A percentile compares a stretch with the other conserved stretches of the same genome.
These are phyloP conservation scores for Anthoscopus minutus DNA, from an alignment of 2,113 vertebrate species.

Conservation along the genomic window DNA sequence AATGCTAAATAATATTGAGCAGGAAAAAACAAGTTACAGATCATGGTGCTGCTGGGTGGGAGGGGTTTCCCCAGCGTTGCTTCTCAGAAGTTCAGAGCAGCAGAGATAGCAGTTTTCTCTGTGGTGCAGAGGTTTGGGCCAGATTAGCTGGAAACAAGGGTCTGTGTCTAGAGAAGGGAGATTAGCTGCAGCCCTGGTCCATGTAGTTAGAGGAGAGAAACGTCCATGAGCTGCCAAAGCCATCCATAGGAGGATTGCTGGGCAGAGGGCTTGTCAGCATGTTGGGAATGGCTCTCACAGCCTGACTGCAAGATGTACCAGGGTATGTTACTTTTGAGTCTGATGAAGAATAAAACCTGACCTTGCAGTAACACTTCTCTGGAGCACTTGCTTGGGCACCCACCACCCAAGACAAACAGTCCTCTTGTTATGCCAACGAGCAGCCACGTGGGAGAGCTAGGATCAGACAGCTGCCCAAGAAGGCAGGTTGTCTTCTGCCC, in stretches of 20 bases:
- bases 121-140: not conserved
- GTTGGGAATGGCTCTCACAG: not conserved
- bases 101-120: not conserved
- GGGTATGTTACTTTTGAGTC: not conserved
- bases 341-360: not conserved
- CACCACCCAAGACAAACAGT: fast-evolving
- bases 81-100: not conserved
- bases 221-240: not conserved
- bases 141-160: not conserved
- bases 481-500: not conserved
- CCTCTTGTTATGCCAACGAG: not conserved
- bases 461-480: not conserved
- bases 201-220: not conserved
- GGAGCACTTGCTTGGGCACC: not conserved
- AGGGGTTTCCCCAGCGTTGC: not conserved
- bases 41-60: not conserved
- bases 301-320: not conserved
- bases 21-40: not conserved
- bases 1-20: not conserved
- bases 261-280: not conserved
- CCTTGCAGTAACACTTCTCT: not conserved
- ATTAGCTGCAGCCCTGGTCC: not conserved
- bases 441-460: not conserved
- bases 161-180: not conserved
- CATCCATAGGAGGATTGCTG: not conserved